Evolutionary conservation across 2,113 vertebrate genomes (phyloP).

Genomic region (Falco punctatus): DNA sequence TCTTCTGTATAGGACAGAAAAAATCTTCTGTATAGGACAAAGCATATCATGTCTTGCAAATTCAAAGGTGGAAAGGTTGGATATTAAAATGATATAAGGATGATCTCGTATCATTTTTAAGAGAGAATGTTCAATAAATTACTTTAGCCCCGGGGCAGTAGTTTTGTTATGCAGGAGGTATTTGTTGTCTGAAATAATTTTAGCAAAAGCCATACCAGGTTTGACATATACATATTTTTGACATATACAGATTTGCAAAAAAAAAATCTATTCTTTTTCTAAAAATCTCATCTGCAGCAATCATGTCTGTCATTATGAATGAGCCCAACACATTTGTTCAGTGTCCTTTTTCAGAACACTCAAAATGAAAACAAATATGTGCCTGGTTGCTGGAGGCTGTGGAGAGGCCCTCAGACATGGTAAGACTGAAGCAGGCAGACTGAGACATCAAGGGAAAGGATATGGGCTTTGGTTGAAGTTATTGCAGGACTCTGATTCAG

Average conservation of each 20-base stretch:
- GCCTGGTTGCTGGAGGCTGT: not conserved
- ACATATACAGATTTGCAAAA: not conserved
- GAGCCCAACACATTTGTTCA: not conserved
- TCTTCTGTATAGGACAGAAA: no score
- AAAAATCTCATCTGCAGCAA: not conserved
- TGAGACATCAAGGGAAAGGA: not conserved
- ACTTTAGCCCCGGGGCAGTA: not conserved
- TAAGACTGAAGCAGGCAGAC: not conserved
- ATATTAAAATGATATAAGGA: not conserved
- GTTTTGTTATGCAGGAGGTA: not conserved
- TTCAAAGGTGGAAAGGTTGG: not conserved
- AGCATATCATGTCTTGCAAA: not conserved
- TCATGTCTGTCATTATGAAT: not conserved
- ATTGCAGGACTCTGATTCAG: not conserved
- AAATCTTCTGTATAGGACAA: not conserved
- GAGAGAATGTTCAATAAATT: not conserved
- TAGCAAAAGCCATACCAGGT: not conserved
- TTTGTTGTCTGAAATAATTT: not conserved
- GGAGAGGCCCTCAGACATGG: not conserved
- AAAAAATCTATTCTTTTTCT: not conserved
- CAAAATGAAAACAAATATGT: not conserved
- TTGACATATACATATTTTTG: not conserved
- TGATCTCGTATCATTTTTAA: not conserved
- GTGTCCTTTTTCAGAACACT: not conserved
- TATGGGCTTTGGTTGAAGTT: accelerated